These are phyloP conservation scores for Paratrypauchen microcephalus DNA, from an alignment of 2,797 vertebrate genomes.

Conservation along the genomic window DNA sequence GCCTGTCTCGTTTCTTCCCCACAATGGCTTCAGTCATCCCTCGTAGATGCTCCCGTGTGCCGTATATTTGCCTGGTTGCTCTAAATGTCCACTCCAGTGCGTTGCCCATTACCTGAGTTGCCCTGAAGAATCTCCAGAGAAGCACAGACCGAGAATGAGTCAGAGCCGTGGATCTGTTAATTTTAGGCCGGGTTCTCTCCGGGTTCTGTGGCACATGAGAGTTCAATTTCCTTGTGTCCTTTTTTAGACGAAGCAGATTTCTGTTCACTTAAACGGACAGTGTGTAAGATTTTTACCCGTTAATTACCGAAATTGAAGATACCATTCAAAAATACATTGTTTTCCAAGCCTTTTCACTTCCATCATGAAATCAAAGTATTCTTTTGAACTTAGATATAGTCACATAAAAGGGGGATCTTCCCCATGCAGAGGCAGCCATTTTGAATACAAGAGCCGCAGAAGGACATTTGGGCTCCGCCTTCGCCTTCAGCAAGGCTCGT, in stretches of 20 bases:
- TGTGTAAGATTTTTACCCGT: no score
- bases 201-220: background rate
- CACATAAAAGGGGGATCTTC: no score
- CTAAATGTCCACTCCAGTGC: conserved; percentile 46
- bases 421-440: no score
- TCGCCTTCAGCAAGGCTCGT: no score
- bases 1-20: conserved; percentile 53
- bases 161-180: conserved; percentile 52
- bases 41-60: conserved; percentile 55
- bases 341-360: no score
- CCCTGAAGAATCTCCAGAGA: conserved; percentile 34
- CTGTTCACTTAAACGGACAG: background rate
- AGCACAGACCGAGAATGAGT: conserved; percentile 46
- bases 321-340: no score
- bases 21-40: conserved; percentile 58
- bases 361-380: no score
- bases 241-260: background rate
- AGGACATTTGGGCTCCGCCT: no score
- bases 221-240: background rate
- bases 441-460: no score
- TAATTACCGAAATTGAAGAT: no score
- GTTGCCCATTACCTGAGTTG: conserved; percentile 50
- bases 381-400: no score
- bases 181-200: conserved; percentile 32
- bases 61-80: conserved; percentile 58